Evolutionary conservation across 2,113 vertebrate genomes (phyloP), one percentile per base, ranked within the genome.

Genomic region (Mola mola): DNA sequence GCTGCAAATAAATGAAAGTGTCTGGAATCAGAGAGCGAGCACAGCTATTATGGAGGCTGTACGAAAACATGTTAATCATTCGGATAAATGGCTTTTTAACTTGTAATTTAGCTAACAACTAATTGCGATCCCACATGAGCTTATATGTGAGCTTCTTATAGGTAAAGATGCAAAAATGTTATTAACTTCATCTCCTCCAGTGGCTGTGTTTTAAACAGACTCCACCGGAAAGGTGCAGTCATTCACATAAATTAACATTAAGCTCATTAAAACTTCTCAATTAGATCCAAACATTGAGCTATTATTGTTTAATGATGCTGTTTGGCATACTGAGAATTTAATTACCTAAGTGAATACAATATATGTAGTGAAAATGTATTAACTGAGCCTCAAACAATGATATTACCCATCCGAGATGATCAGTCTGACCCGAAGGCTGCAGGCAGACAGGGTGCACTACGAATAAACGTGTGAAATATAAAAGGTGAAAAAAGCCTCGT

Each of bases 401-500:
- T 12, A 22, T 42, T 12, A 6, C 26, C 15, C 40, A 20, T 25
- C 8, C 38, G 19, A 33, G n/a, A 21, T 28, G n/a, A 50, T 37
- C 29, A 17, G 20, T 29, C 31, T 43, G 15, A 38, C 4, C 25
- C 20, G 17, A 19, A 33, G 1, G 19, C 4, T 4, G 8, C 17
- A 63, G 43, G 9, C 37, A 46, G 11, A 10, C 3, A 17, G 5
- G 17, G 29, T 17, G 7, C 6, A 17, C 34, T 28, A 51, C 67
- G 48, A 24, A 3, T 49, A 52, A 70, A 42, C 1, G 28, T 42
- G 60, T 73, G 29, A 62, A 50, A 34, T 46, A 56, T n/a, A n/a
- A n/a, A n/a, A 82, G 60, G 56, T 56, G 46, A 44, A 53, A 34
- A 70, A 50, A 50, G 41, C 17, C 36, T 8, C 12, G 66, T 44